phyloP scores from a whole-genome alignment of 2,113 vertebrate genomes.

The Cyprinodon tularosa region DNA sequence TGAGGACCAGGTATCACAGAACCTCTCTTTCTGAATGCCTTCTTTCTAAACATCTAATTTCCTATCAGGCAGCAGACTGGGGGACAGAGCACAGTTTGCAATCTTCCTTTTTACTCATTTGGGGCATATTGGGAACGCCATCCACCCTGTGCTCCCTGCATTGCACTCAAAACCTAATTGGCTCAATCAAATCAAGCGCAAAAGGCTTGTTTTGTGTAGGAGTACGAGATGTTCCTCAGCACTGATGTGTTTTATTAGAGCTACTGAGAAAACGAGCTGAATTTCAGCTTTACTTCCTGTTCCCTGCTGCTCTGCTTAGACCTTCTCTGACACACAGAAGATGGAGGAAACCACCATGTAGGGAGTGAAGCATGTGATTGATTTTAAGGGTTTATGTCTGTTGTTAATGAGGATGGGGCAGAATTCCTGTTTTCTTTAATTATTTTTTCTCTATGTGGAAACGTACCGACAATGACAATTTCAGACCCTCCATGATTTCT shows the following conservation, averaged over 20 bases:
- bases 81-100: not conserved
- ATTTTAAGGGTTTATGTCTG: not conserved
- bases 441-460: too few species aligned
- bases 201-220: slow-evolving; percentile 43
- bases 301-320: not conserved
- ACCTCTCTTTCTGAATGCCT: slow-evolving; percentile 66
- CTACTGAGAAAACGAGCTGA: slow-evolving; percentile 7
- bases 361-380: not conserved
- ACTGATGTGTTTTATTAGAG: slow-evolving; percentile 35
- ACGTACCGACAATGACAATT: too few species aligned
- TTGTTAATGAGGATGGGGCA: too few species aligned
- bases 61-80: not conserved
- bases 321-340: not conserved
- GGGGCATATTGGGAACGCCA: not conserved
- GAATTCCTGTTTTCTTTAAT: too few species aligned
- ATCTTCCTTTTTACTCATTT: slow-evolving; percentile 33
- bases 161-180: slow-evolving; percentile 54
- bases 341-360: not conserved
- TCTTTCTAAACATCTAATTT: slow-evolving; percentile 9
- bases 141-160: slow-evolving; percentile 14
- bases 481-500: too few species aligned
- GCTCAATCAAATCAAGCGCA: slow-evolving; percentile 31
- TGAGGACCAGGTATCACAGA: slow-evolving; percentile 81
- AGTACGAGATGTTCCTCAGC: slow-evolving; percentile 49
- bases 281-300: slow-evolving; percentile 26